phyloP scores from a whole-genome alignment of 2,113 vertebrate genomes.

The Podocnemis expansa region DNA sequence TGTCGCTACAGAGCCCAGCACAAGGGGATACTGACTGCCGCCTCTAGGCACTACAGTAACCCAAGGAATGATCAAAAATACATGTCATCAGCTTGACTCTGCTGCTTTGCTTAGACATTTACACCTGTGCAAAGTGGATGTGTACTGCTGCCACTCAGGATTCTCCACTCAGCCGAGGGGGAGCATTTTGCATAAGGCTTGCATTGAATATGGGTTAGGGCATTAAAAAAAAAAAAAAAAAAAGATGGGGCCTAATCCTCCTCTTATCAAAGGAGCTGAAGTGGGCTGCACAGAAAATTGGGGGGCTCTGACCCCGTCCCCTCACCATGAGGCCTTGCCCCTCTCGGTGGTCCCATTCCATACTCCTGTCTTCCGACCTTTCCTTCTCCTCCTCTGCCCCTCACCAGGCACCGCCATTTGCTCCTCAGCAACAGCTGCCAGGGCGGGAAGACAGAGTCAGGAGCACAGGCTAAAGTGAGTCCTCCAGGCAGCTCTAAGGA shows the following conservation, averaged over 20 bases:
- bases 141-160: background rate
- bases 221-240: background rate
- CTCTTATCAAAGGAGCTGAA: background rate
- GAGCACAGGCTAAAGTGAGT: background rate
- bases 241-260: background rate
- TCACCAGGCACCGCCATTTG: background rate
- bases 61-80: background rate
- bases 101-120: background rate
- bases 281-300: background rate
- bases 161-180: background rate
- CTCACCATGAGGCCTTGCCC: too few relatives aligned
- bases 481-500: background rate
- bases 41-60: background rate
- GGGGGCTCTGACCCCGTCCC: too few relatives aligned
- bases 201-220: background rate
- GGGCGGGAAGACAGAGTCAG: too few relatives aligned
- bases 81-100: background rate
- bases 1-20: background rate
- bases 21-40: background rate
- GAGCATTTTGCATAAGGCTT: background rate
- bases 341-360: background rate
- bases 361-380: background rate
- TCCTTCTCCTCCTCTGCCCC: background rate
- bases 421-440: too few relatives aligned
- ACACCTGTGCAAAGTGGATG: background rate